These are phyloP conservation scores for Enoplosus armatus DNA, from an alignment of 2,797 vertebrate species.

Conservation along the genomic window DNA sequence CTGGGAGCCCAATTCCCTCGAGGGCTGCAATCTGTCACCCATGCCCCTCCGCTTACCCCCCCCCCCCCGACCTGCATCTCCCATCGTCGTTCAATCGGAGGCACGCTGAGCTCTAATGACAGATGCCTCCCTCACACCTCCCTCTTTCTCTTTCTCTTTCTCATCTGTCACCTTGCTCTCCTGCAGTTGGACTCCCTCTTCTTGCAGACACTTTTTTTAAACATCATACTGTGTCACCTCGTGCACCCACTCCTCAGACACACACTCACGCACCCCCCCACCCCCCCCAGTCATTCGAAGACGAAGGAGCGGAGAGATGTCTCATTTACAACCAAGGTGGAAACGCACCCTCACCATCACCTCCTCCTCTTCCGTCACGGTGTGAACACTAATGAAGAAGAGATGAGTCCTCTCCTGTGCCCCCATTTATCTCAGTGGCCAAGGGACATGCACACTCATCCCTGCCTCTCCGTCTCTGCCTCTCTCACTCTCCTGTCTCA, in stretches of 20 bases:
- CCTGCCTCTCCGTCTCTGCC: conserved; percentile 56
- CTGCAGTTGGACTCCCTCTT: conserved; percentile 47
- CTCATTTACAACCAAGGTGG: conserved; percentile 82
- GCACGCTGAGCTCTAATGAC: conserved; percentile 72
- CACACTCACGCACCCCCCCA: conserved; percentile 7
- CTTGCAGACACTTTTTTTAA: conserved; percentile 49
- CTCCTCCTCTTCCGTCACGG: conserved; percentile 74
- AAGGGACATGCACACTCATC: conserved; percentile 66
- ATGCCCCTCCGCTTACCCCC: conserved; percentile 26
- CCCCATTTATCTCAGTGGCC: conserved; percentile 82
- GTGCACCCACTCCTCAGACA: conserved; percentile 30
- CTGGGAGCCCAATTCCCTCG: conserved; percentile 78
- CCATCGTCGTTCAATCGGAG: conserved; percentile 63
- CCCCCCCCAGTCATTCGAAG: conserved; percentile 52
- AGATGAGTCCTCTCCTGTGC: conserved; percentile 82
- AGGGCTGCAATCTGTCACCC: conserved; percentile 78
- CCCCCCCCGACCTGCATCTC: conserved; percentile 54
- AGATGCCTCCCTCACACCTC: conserved; percentile 54
- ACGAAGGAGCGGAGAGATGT: conserved; percentile 67
- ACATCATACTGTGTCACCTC: conserved; percentile 26
- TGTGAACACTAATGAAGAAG: conserved; percentile 87
- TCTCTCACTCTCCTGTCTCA: conserved; percentile 48
- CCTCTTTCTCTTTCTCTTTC: conserved; percentile 55
- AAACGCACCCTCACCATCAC: conserved; percentile 63
- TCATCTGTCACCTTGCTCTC: conserved; percentile 68